Evolutionary conservation across 2,113 vertebrate species (phyloP).

Genomic region (Nasalis larvatus): DNA sequence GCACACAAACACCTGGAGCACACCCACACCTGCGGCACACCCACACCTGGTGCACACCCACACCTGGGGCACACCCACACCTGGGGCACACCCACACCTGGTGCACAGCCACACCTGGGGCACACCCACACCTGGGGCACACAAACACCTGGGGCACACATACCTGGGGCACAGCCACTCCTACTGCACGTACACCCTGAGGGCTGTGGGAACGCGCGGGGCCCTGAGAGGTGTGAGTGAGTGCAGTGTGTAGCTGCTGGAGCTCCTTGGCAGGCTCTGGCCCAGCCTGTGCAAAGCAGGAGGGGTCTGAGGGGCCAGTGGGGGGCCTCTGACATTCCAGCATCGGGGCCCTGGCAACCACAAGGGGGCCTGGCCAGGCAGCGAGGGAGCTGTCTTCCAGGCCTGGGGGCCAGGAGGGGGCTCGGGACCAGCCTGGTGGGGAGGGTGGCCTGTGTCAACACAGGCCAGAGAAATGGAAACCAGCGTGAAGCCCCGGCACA

Average conservation of each 20-base stretch:
- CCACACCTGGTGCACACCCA: too few relatives aligned
- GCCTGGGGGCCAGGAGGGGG: neutral
- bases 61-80: too few relatives aligned
- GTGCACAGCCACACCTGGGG: accelerated
- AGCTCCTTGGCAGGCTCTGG: neutral
- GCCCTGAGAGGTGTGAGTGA: neutral
- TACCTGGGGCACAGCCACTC: neutral
- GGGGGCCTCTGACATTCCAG: neutral
- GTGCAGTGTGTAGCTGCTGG: neutral
- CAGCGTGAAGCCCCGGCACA: neutral
- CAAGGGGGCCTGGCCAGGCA: neutral
- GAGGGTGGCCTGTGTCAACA: neutral
- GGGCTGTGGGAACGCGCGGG: accelerated
- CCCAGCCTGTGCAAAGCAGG: neutral
- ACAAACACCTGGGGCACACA: neutral
- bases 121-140: accelerated
- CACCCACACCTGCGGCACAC: neutral
- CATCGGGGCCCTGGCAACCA: neutral
- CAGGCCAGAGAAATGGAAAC: accelerated
- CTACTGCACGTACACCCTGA: neutral
- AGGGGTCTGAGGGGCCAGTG: neutral
- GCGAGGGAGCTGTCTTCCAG: neutral
- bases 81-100: neutral
- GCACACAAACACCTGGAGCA: accelerated
- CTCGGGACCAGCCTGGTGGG: neutral